Conservation (phyloP, 2,888 invertebrate species). For the Lasioglossum leucozonium region DNA sequence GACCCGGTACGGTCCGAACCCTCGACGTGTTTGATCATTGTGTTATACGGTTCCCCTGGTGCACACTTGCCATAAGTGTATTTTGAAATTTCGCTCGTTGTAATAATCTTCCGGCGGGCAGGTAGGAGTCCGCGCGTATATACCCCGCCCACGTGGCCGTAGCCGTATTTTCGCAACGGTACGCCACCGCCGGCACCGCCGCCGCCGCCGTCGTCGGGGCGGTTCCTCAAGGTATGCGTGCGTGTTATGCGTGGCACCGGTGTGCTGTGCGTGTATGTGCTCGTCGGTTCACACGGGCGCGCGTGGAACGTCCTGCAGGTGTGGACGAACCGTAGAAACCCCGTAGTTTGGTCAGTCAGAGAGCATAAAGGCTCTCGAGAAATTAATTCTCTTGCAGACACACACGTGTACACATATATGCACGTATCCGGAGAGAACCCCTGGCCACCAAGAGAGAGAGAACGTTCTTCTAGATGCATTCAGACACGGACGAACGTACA, state of each 20-base stretch:
- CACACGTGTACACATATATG: neutral
- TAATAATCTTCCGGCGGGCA: conserved; percentile 77
- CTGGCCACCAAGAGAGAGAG: neutral
- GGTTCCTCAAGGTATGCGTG: conserved; percentile 59
- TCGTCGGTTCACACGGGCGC: neutral
- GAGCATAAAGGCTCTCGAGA: conserved; percentile 83
- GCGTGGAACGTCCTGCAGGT: conserved; percentile 43
- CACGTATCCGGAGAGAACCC: neutral
- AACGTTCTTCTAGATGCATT: conserved; percentile 15
- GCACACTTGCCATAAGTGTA: conserved; percentile 80
- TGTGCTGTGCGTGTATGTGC: conserved; percentile 10
- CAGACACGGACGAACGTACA: conserved; percentile 12
- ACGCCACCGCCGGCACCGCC: conserved; percentile 8
- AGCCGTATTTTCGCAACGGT: conserved; percentile 72
- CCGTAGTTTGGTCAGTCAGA: conserved; percentile 81
- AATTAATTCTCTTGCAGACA: conserved; percentile 81
- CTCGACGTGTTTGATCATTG: conserved; percentile 79
- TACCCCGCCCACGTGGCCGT: conserved; percentile 36
- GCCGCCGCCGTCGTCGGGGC: conserved; percentile 42
- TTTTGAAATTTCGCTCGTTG: conserved; percentile 81
- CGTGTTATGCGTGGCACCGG: conserved; percentile 8
- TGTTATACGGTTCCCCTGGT: conserved; percentile 80
- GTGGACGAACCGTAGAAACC: conserved; percentile 67
- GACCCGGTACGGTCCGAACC: conserved; percentile 48
- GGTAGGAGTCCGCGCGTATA: conserved; percentile 55